phyloP scores from a whole-genome alignment of 2,113 vertebrate genomes.

The Psilopogon haemacephalus region DNA sequence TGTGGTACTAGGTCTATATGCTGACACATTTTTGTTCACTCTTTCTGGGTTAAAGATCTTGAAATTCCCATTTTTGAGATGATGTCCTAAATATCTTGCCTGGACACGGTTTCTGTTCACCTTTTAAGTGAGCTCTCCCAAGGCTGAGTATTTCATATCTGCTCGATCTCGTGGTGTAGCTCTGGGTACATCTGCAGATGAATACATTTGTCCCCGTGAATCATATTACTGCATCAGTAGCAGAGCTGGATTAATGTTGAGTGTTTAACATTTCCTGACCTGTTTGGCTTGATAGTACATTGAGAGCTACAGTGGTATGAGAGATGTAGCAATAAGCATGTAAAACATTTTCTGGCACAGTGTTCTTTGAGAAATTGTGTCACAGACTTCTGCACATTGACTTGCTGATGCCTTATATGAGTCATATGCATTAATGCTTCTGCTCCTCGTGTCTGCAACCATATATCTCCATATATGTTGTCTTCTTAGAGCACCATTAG shows the following conservation, averaged over 20 bases:
- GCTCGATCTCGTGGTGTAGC: neutral
- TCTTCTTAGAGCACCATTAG: neutral
- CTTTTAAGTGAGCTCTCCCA: neutral
- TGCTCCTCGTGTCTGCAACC: conserved; percentile 7
- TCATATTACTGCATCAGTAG: fast-evolving
- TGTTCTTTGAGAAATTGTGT: conserved; percentile 12
- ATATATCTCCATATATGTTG: neutral
- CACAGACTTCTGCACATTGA: neutral
- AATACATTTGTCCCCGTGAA: neutral
- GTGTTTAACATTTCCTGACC: neutral
- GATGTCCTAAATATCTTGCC: neutral
- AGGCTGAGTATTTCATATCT: neutral
- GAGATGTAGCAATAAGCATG: neutral
- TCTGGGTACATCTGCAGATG: neutral
- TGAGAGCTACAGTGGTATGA: neutral
- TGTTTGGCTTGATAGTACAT: neutral
- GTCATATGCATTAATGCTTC: neutral
- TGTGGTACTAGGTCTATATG: fast-evolving
- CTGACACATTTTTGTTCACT: neutral
- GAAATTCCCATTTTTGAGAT: neutral
- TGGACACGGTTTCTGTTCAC: neutral
- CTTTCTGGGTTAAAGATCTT: neutral
- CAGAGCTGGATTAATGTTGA: neutral
- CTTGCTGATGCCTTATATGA: conserved; percentile 25
- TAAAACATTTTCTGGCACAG: neutral